phyloP scores from a whole-genome alignment of 2,797 vertebrate genomes.

The Cephalopachus bancanus region DNA sequence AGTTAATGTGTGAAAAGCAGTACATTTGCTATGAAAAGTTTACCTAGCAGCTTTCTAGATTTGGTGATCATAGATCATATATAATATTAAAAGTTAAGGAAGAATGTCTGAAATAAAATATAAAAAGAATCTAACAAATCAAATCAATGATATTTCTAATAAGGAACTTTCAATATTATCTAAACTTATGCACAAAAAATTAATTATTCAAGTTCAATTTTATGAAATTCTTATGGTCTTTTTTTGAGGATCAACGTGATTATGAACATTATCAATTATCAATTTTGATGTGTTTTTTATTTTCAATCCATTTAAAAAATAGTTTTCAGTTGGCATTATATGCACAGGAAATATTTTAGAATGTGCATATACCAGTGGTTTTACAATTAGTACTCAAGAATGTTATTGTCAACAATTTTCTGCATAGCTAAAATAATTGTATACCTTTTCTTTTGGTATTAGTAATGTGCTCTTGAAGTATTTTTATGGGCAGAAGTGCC shows the following conservation, averaged over 20 bases:
- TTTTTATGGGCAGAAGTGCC: background rate
- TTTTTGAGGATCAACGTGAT: constrained; percentile 28
- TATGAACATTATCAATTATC: background rate
- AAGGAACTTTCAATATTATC: constrained; percentile 39
- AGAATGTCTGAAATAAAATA: constrained; percentile 28
- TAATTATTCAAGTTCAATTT: constrained; percentile 44
- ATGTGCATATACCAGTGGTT: constrained; percentile 2
- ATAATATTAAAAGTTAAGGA: constrained; percentile 40
- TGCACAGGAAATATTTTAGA: background rate
- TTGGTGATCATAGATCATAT: constrained; percentile 43
- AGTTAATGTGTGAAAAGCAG: constrained; percentile 66
- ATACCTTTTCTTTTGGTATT: background rate
- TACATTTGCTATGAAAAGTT: constrained; percentile 66
- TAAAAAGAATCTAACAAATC: constrained; percentile 13
- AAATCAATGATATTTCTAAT: background rate
- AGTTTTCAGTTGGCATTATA: constrained; percentile 16
- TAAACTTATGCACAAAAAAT: constrained; percentile 33
- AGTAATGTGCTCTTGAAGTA: constrained; percentile 51
- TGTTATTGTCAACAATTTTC: constrained; percentile 19
- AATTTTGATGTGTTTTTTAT: constrained; percentile 34
- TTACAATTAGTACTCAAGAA: constrained; percentile 35
- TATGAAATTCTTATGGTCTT: background rate
- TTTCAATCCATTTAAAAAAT: constrained; percentile 24
- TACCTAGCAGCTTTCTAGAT: background rate
- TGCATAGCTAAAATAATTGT: constrained; percentile 41